A percentile compares a stretch with the other conserved stretches of the same genome.
These are phyloP conservation scores for Zosterops pallidus DNA, from an alignment of 2,113 vertebrate species.

Conservation along the genomic window DNA sequence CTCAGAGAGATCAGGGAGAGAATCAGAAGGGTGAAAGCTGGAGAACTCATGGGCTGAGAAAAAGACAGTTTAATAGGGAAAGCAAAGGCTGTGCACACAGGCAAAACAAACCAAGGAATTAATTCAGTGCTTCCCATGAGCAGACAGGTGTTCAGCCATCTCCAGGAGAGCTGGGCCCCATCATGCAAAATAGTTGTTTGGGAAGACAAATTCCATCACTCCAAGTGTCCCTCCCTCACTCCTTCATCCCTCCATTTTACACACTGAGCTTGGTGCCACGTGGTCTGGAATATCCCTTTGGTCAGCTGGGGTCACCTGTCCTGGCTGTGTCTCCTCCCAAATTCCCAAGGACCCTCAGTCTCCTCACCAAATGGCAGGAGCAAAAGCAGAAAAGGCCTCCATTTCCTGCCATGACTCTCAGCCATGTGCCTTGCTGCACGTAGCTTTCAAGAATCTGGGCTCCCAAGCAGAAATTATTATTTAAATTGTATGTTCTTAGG, in stretches of 20 bases:
- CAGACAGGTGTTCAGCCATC: background rate
- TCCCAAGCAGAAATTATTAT: background rate
- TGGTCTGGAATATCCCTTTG: background rate
- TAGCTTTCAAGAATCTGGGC: background rate
- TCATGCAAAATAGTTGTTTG: background rate
- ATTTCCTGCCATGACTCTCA: background rate
- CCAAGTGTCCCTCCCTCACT: accelerated
- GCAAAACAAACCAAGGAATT: background rate
- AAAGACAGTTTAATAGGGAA: background rate
- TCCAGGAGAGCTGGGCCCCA: background rate
- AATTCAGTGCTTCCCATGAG: background rate
- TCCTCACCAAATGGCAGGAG: background rate
- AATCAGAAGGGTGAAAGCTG: background rate
- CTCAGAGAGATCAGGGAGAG: background rate
- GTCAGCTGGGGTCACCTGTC: background rate
- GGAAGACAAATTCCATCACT: background rate
- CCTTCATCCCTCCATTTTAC: no score
- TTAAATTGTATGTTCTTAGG: background rate
- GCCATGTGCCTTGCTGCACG: background rate
- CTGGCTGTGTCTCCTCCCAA: background rate
- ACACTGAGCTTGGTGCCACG: background rate
- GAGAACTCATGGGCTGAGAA: accelerated
- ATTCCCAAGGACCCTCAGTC: background rate
- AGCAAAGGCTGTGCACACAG: background rate
- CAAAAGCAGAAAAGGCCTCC: background rate